Evolutionary conservation across 2,113 vertebrate species (phyloP).

Genomic region (Ciconia stormi): DNA sequence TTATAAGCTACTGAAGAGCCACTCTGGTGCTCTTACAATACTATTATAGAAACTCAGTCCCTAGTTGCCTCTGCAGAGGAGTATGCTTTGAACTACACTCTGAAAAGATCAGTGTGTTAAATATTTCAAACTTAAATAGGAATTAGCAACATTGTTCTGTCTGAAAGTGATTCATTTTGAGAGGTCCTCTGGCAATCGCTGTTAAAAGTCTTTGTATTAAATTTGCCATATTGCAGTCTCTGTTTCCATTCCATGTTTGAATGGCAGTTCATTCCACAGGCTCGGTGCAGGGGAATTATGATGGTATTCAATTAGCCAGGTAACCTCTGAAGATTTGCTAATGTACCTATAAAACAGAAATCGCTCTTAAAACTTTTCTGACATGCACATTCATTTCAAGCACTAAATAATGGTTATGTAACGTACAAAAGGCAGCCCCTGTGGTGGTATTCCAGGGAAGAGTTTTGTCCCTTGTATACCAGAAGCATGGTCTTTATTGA

Average conservation of each 20-base stretch:
- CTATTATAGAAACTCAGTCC: not conserved
- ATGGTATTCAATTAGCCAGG: constrained; percentile 55
- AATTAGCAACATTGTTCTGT: constrained; percentile 39
- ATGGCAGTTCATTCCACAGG: constrained; percentile 17
- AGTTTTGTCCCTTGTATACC: not conserved
- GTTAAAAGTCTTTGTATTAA: constrained; percentile 47
- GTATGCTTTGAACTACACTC: constrained; percentile 17
- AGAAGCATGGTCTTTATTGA: not conserved
- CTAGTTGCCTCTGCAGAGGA: not conserved
- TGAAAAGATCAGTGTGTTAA: constrained; percentile 35
- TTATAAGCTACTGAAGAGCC: not conserved
- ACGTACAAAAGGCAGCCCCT: not conserved
- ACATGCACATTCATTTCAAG: constrained; percentile 2
- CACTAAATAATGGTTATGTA: constrained; percentile 4
- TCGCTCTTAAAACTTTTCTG: constrained; percentile 6
- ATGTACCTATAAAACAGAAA: constrained; percentile 23
- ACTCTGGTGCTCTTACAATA: not conserved
- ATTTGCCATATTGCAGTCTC: constrained; percentile 42
- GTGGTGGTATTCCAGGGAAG: not conserved
- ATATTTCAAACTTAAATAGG: constrained; percentile 65
- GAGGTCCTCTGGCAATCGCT: not conserved
- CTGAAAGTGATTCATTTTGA: constrained; percentile 48
- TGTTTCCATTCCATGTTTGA: constrained; percentile 27
- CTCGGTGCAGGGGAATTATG: not conserved
- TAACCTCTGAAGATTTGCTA: constrained; percentile 56